These are phyloP conservation scores for Protomyctophum bolini DNA, from an alignment of 2,113 vertebrate species.

Conservation along the genomic window DNA sequence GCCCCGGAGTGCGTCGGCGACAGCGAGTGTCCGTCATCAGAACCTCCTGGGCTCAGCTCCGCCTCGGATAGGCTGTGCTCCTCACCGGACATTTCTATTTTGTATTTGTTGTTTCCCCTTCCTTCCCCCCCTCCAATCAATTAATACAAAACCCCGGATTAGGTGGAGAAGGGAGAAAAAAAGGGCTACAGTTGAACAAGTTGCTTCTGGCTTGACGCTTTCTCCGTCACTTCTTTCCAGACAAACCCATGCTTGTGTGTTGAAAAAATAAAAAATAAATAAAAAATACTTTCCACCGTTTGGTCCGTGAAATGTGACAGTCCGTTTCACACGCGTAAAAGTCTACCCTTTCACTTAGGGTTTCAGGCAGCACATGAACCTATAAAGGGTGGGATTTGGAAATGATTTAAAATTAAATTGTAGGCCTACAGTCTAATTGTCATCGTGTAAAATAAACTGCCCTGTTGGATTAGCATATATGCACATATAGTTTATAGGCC, in stretches of 20 bases:
- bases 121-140: neutral
- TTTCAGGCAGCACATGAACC: too few species aligned
- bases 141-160: conserved; percentile 14
- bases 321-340: conserved; percentile 51
- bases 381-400: too few species aligned
- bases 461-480: too few species aligned
- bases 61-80: conserved; percentile 96
- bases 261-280: conserved; percentile 22
- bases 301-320: conserved; percentile 10
- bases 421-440: too few species aligned
- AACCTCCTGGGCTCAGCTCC: conserved; percentile 94
- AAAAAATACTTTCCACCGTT: conserved; percentile 37
- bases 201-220: neutral
- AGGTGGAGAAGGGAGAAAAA: neutral
- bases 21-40: conserved; percentile 91
- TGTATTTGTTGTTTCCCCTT: too few species aligned
- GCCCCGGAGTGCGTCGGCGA: conserved; percentile 83
- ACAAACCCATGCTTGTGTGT: conserved; percentile 59
- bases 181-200: conserved; percentile 10
- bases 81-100: conserved; percentile 86
- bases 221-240: conserved; percentile 44
- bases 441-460: neutral
- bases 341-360: neutral
- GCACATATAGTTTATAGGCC: neutral
- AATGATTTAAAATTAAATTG: too few species aligned